phyloP scores from a whole-genome alignment of 2,888 invertebrate genomes.

The Lampropteryx suffumata region DNA sequence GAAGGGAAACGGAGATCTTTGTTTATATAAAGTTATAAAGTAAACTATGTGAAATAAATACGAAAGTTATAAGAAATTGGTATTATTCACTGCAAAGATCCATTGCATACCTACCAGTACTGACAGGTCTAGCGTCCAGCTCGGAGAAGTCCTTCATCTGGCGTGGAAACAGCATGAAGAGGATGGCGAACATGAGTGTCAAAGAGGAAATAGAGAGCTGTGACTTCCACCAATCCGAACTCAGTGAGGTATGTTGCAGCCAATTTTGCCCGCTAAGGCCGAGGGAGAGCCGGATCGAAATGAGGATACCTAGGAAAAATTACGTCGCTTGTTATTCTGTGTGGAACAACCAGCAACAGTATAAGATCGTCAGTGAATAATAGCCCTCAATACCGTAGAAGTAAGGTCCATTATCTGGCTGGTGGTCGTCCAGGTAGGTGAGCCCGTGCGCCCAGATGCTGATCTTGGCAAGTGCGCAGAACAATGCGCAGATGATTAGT shows the following conservation, averaged over 20 bases:
- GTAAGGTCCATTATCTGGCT: slow-evolving; percentile 67
- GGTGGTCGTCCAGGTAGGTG: slow-evolving; percentile 68
- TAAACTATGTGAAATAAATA: too few relatives aligned
- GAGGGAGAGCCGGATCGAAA: slow-evolving; percentile 68
- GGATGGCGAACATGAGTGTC: slow-evolving; percentile 64
- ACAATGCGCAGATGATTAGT: slow-evolving; percentile 52
- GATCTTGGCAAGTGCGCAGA: slow-evolving; percentile 58
- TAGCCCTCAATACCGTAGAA: slow-evolving; percentile 57
- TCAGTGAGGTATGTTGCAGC: slow-evolving; percentile 51
- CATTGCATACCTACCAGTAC: slow-evolving; percentile 9
- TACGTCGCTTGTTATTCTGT: too few relatives aligned
- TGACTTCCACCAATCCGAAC: slow-evolving; percentile 66
- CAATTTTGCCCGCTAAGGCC: slow-evolving; percentile 62
- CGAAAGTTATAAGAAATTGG: too few relatives aligned
- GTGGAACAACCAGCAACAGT: too few relatives aligned
- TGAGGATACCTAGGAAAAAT: slow-evolving; percentile 59
- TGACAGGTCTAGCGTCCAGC: slow-evolving; percentile 1
- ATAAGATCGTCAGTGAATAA: background rate
- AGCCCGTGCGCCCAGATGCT: slow-evolving; percentile 71
- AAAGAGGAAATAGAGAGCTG: slow-evolving; percentile 66
- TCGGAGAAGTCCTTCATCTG: slow-evolving; percentile 47
- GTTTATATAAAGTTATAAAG: too few relatives aligned
- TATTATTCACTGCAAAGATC: too few relatives aligned
- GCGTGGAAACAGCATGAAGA: slow-evolving; percentile 65
- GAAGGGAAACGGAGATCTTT: background rate